These are phyloP conservation scores for Centruroides sculpturatus DNA, from an alignment of 1,140 invertebrate genomes.

Conservation along the genomic window DNA sequence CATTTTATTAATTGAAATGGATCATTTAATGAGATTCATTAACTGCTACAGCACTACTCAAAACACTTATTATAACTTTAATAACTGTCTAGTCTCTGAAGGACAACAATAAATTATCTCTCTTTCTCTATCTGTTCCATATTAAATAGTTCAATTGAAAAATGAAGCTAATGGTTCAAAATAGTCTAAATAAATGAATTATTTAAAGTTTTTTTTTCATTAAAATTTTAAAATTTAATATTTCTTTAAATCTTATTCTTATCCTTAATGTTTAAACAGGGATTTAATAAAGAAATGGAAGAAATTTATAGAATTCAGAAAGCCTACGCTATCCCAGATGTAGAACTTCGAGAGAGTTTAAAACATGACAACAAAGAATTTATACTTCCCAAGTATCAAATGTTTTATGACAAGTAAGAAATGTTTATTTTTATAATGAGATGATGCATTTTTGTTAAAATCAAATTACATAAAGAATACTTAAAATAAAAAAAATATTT, in stretches of 20 bases:
- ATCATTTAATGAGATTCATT: no score
- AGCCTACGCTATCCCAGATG: slow-evolving; percentile 83
- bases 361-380: slow-evolving; percentile 72
- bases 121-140: neutral
- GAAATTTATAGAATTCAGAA: slow-evolving; percentile 69
- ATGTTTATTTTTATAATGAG: neutral
- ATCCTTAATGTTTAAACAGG: slow-evolving; percentile 35
- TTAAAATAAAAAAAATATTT: slow-evolving; percentile 12
- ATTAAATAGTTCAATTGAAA: neutral
- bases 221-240: neutral
- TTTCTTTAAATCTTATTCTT: slow-evolving; percentile 7
- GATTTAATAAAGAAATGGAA: slow-evolving; percentile 90
- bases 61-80: no score
- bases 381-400: slow-evolving; percentile 65
- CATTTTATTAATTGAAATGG: no score
- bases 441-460: neutral
- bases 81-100: no score
- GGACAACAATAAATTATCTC: no score
- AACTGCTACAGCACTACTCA: no score
- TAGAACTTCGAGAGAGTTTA: slow-evolving; percentile 62
- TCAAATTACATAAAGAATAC: neutral
- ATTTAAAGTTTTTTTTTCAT: neutral
- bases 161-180: neutral
- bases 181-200: no score
- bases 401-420: slow-evolving; percentile 21